A percentile compares a stretch with the other conserved stretches of the same genome.
Conservation (phyloP, 1,140 invertebrate genomes). For the Megathymus violae region DNA sequence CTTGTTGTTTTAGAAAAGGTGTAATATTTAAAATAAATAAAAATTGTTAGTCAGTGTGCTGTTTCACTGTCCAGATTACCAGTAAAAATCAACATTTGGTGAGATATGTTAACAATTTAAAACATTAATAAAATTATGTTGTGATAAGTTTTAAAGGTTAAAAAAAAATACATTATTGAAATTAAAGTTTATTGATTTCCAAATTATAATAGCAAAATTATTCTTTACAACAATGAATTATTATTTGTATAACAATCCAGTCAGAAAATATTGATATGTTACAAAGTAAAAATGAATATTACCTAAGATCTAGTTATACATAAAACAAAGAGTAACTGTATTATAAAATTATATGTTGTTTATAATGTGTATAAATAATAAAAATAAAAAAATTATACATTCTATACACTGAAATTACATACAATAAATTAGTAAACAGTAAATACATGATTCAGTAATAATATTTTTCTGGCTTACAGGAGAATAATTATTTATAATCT, state of each 20-base stretch:
- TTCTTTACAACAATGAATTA: background rate
- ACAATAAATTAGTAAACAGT: background rate
- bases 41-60: conserved; percentile 15
- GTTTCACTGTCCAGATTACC: background rate
- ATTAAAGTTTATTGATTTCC: background rate
- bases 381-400: background rate
- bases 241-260: background rate
- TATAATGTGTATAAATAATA: background rate
- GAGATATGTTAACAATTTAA: background rate
- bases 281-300: background rate
- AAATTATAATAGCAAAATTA: background rate
- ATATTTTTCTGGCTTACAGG: background rate
- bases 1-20: conserved; percentile 68
- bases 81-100: background rate
- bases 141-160: background rate
- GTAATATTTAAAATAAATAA: conserved; percentile 64
- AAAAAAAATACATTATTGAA: background rate
- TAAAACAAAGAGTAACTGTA: background rate
- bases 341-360: background rate
- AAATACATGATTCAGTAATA: background rate
- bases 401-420: background rate
- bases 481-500: no score
- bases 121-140: background rate
- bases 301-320: background rate
- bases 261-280: background rate